Evolutionary conservation across 2,888 invertebrate species (phyloP).

Genomic region (Acleris literana): DNA sequence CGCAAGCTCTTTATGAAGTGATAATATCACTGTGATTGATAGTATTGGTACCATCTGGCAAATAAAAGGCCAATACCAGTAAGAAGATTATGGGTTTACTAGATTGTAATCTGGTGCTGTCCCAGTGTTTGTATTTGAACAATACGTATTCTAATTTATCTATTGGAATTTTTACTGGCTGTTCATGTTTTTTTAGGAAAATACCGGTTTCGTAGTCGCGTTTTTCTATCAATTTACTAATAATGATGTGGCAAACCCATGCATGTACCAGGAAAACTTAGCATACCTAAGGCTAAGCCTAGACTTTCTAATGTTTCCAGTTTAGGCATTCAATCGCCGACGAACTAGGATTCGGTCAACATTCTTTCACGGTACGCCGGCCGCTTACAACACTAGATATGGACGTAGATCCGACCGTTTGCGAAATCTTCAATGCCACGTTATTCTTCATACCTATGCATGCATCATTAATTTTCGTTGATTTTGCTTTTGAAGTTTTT

Average conservation of each 20-base stretch:
- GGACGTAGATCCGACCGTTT: constrained; percentile 51
- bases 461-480: constrained; percentile 33
- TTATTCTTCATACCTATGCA: constrained; percentile 26
- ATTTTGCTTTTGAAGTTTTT: neutral
- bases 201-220: too few relatives aligned
- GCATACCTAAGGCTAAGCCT: constrained; percentile 1
- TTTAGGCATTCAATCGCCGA: constrained; percentile 6
- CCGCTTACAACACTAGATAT: constrained; percentile 66
- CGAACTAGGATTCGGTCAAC: constrained; percentile 41
- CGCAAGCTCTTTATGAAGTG: constrained; percentile 22
- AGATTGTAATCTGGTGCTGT: neutral
- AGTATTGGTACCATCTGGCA: neutral
- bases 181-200: neutral
- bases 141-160: neutral
- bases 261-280: constrained; percentile 5
- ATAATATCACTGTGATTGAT: constrained; percentile 31
- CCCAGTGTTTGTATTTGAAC: too few relatives aligned
- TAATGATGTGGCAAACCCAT: neutral
- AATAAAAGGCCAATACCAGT: neutral
- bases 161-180: neutral
- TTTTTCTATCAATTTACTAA: neutral
- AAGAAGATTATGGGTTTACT: neutral
- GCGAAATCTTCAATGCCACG: constrained; percentile 44
- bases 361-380: constrained; percentile 68
- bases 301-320: constrained; percentile 8